These are phyloP conservation scores for Leptodirus hochenwartii DNA, from an alignment of 2,888 invertebrate species.

Conservation along the genomic window DNA sequence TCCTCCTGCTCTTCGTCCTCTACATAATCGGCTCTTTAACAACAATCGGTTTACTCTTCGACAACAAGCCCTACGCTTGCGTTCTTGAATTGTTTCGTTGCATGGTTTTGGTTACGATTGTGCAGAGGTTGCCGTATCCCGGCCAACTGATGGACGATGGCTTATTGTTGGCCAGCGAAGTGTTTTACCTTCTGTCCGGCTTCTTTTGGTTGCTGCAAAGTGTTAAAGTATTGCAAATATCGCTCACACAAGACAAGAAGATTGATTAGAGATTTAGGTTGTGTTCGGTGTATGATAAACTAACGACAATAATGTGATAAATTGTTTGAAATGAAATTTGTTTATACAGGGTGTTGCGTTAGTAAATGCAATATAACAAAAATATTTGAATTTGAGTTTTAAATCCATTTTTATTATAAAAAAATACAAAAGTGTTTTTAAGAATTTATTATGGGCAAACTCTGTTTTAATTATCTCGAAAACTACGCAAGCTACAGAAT, in stretches of 20 bases:
- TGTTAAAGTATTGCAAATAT: slow-evolving; percentile 36
- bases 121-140: slow-evolving; percentile 26
- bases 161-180: slow-evolving; percentile 29
- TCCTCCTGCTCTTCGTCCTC: slow-evolving; percentile 36
- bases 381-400: too few relatives aligned
- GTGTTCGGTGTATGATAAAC: too few relatives aligned
- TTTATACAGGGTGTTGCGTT: too few relatives aligned
- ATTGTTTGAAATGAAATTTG: too few relatives aligned
- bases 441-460: too few relatives aligned
- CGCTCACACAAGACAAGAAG: slow-evolving; percentile 25
- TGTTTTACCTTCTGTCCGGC: slow-evolving; percentile 39
- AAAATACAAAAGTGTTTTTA: too few relatives aligned
- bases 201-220: slow-evolving; percentile 46
- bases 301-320: too few relatives aligned
- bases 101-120: slow-evolving; percentile 33
- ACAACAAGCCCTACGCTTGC: slow-evolving; percentile 41
- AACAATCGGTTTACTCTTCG: slow-evolving; percentile 52
- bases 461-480: too few relatives aligned
- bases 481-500: too few relatives aligned
- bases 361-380: too few relatives aligned
- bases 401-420: too few relatives aligned
- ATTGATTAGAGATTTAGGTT: too few relatives aligned
- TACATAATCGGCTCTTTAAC: slow-evolving; percentile 51
- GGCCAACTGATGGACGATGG: slow-evolving; percentile 25
- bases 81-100: slow-evolving; percentile 47